Base-by-base conservation (phyloP, 2,113 vertebrate genomes). In the Leucosticte australis region DNA sequence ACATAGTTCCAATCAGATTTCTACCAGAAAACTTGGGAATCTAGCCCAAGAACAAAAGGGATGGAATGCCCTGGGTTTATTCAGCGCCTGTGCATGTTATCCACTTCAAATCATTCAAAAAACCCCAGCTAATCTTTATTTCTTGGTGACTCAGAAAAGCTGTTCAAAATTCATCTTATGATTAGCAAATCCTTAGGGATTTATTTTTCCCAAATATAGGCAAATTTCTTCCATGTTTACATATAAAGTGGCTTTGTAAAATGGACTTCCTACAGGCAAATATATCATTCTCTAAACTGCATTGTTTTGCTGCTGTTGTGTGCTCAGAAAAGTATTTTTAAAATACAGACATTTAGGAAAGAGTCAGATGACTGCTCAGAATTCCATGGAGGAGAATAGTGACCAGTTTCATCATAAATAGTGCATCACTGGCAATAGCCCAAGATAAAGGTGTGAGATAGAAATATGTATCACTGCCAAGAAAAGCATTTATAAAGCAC, bases 121-220 rank as follows among this genome's bases (percentile, higher is more conserved):
- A 22, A 21, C 2, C 0, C 2, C 21, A 28, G 7, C 3, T 53
- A 23, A 44, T 19, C 2, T 37, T 53, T 71, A n/a, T 57, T n/a
- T n/a, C 46, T 21, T 55, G 5, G 2, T 47, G 18, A 42, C 16
- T 71, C 55, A 56, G 28, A 59, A 82, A 93, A 75, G 15, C 6
- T 70, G 15, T 75, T 81, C 18, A 56, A 49, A 81, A 74, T 31
- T 87, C 16, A 71, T 63, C 12, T 60, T 75, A 55, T 27, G 15
- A 27, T 59, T 67, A 41, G 33, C 23, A 68, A 68, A 79, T 75
- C 21, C 26, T 67, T 20, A 27, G n/a, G 14, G 19, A n/a, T 26
- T 42, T 37, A 47, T 77, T 70, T 87, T 47, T 6, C 7, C 1
- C 1, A 71, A 57, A 52, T 42, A 64, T 42, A 47, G 68, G 60